Evolutionary conservation across 1,140 invertebrate genomes (phyloP).

Genomic region (Cardiocondyla obscurior): DNA sequence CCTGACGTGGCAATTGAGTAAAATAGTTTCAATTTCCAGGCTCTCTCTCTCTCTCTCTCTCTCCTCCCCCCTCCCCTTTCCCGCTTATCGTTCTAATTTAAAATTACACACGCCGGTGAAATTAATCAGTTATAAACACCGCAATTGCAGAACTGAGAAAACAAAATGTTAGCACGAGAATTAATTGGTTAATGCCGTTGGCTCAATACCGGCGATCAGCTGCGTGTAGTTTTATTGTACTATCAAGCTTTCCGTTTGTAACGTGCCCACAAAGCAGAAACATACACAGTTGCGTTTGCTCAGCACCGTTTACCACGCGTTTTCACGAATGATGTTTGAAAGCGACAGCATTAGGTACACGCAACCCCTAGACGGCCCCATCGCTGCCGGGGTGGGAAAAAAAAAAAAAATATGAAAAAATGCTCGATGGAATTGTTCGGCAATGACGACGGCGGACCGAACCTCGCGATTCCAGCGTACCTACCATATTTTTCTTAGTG

Average conservation of each 20-base stretch:
- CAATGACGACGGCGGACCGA: not conserved
- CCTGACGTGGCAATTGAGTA: not conserved
- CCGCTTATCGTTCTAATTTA: not conserved
- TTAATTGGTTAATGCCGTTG: not conserved
- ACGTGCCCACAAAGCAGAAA: not conserved
- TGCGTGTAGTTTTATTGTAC: conserved; percentile 25
- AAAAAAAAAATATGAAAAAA: not conserved
- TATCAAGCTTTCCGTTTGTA: conserved; percentile 1
- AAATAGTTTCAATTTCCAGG: not conserved
- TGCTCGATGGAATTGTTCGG: not conserved
- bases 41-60: too few relatives aligned
- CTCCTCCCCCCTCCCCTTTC: too few relatives aligned
- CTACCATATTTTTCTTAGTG: conserved; percentile 44
- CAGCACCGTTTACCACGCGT: not conserved
- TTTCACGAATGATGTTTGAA: conserved; percentile 37
- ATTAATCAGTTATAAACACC: not conserved
- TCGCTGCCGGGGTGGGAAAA: not conserved
- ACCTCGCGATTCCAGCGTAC: not conserved
- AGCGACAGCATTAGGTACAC: not conserved
- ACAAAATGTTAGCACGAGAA: conserved; percentile 2
- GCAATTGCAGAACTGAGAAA: not conserved
- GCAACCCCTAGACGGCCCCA: not conserved
- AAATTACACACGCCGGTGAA: not conserved
- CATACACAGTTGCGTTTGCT: conserved; percentile 6
- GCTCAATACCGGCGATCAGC: not conserved